Base-by-base conservation (phyloP, 2,113 vertebrate species). In the Proterorhinus semilunaris region DNA sequence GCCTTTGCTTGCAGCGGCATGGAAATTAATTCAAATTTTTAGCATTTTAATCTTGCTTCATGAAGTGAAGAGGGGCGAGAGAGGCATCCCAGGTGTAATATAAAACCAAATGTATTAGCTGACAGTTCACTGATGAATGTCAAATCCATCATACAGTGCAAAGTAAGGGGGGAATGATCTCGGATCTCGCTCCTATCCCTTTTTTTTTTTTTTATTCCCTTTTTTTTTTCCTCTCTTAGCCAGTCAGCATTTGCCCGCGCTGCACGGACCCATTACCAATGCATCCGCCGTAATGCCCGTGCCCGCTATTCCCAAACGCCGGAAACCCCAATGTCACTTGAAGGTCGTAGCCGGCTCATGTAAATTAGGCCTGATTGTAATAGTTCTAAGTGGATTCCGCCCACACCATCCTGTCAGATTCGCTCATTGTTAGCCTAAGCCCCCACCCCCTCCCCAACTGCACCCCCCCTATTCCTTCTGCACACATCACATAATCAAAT, bases 361-460 rank as follows among this genome's bases (percentile, higher is more conserved):
- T 82, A 91, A 88, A 91, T 90, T 78, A 87, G 86, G 85, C 78
- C 83, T 91, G 90, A 91, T 90, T 91, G 86, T 89, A 87, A 88
- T 84, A 86, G 86, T 90, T 90, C 78, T 87, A 85, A 90, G 88
- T 89, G 86, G 85, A 89, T 89, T 85, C 82, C 81, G 5, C 86
- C 85, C 81, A 83, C 85, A 88, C 81, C 85, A 84, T 85, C 81
- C 81, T 86, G 85, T 86, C 87, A 87, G 81, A 89, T 84, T 86
- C 69, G 27, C 69, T 91, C 85, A 88, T 87, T 88, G 87, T 91
- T 90, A 85, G 78, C 85, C 74, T 51, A 6, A 4, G 7, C 50
- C 70, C n/a, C 65, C 27, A 36, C 27, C 51, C 45, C 44, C 55
- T 12, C 21, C 21, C 21, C 3, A 6, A 50, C 11, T 27, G 55